These are phyloP conservation scores for Gymnothorax reevesii DNA, from an alignment of 2,797 vertebrate genomes.

Conservation along the genomic window DNA sequence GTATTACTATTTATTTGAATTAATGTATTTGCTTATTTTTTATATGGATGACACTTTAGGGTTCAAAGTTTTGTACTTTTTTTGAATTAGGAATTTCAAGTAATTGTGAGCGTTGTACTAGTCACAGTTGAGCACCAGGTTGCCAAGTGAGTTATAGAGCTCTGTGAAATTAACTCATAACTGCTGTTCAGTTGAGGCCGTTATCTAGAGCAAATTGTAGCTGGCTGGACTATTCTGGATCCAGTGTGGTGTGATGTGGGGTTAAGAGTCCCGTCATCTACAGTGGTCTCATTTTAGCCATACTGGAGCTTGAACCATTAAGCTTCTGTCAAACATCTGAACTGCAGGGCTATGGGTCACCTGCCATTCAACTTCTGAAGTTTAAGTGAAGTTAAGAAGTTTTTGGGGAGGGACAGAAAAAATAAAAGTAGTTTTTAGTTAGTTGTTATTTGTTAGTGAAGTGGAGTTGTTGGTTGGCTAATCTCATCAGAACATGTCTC, in stretches of 20 bases:
- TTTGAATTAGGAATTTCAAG: neutral
- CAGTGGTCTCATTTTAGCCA: too few relatives aligned
- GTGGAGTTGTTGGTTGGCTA: too few relatives aligned
- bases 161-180: neutral
- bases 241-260: too few relatives aligned
- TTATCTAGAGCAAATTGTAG: too few relatives aligned
- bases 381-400: too few relatives aligned
- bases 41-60: neutral
- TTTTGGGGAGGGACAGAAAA: neutral
- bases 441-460: neutral
- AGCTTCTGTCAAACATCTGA: too few relatives aligned
- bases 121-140: neutral
- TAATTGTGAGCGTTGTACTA: neutral
- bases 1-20: neutral
- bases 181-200: neutral
- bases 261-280: too few relatives aligned
- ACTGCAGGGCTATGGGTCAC: too few relatives aligned
- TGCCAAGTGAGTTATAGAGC: neutral
- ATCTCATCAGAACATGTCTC: too few relatives aligned
- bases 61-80: neutral
- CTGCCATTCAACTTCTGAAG: too few relatives aligned
- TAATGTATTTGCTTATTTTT: neutral
- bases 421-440: neutral
- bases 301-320: too few relatives aligned
- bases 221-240: too few relatives aligned